Conservation (phyloP, 2,888 invertebrate species). For the Amphipyra tragopoginis region DNA sequence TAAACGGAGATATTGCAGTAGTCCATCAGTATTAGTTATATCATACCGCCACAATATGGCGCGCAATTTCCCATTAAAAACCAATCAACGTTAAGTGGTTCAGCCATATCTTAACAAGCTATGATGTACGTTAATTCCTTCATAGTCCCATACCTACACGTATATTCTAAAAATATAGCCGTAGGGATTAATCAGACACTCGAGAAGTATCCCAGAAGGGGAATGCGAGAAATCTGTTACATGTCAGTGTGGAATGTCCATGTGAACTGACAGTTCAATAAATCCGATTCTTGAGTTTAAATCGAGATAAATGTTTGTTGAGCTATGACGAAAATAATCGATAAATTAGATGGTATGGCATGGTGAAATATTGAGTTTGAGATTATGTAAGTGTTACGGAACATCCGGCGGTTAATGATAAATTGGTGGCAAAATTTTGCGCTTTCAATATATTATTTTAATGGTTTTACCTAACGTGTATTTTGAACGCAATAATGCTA, state of each 20-base stretch:
- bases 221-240: conserved; percentile 61
- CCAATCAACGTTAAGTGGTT: conserved; percentile 61
- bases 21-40: conserved; percentile 39
- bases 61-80: conserved; percentile 63
- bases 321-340: conserved; percentile 49
- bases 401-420: background rate
- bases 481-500: too few relatives aligned
- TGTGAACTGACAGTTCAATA: conserved; percentile 53
- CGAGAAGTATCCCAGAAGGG: conserved; percentile 49
- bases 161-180: conserved; percentile 65
- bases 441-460: too few relatives aligned
- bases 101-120: conserved; percentile 59
- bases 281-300: conserved; percentile 44
- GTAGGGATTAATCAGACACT: conserved; percentile 56
- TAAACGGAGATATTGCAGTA: conserved; percentile 39
- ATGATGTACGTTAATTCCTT: conserved; percentile 57
- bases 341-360: conserved; percentile 30
- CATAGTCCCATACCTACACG: conserved; percentile 42
- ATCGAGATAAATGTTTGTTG: conserved; percentile 43
- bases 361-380: background rate
- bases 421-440: background rate
- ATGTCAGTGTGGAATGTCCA: conserved; percentile 60
- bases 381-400: background rate
- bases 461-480: too few relatives aligned
- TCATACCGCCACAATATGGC: conserved; percentile 47